Base-by-base conservation (phyloP, 2,113 vertebrate species). In the Rhineura floridana region DNA sequence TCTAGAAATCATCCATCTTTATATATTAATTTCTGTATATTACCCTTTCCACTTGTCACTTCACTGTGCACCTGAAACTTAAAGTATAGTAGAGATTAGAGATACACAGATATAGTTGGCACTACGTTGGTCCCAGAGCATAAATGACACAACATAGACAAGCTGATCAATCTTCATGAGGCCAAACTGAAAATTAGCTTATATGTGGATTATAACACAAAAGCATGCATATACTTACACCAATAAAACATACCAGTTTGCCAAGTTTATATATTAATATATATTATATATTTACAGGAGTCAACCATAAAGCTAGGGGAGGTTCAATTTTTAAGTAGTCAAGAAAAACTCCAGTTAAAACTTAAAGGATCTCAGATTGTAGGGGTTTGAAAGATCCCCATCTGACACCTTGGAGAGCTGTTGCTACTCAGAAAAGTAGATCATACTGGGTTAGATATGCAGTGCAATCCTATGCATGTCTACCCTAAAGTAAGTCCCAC, bases 21-120 rank as follows among this genome's bases (percentile, higher is more conserved):
- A 59, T 59, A 59, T 59, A 19, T 59, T 59, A 19, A 4, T 59
- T 73, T 46, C 8, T 73, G 62, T 0, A 42, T 6, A 15, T 30
- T 12, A 1, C 52, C 4, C 2, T 2, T 12, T 3, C n/a, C n/a
- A 48, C 42, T 15, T 52, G 15, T 83, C 23, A 1, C 81, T 76
- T 28, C 33, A 25, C 48, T 1, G 28, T 0, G 11, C 19, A 13
- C 63, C 0, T 0, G 23, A 7, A 25, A 33, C 42, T 82, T 2
- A 82, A 65, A 84, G 46, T 46, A 15, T 39, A 13, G 25, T 59
- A 21, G 59, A 50, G 25, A 46, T 10, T n/a, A 73, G 69, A 52
- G 59, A 46, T 17, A 30, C 42, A 33, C 6, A 36, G 7, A 11
- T 42, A 25, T 8, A 42, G 13, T 59, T 48, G 36, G n/a, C 36